These are phyloP conservation scores for Lepidurus packardi DNA, from an alignment of 1,140 invertebrate genomes.

Conservation along the genomic window DNA sequence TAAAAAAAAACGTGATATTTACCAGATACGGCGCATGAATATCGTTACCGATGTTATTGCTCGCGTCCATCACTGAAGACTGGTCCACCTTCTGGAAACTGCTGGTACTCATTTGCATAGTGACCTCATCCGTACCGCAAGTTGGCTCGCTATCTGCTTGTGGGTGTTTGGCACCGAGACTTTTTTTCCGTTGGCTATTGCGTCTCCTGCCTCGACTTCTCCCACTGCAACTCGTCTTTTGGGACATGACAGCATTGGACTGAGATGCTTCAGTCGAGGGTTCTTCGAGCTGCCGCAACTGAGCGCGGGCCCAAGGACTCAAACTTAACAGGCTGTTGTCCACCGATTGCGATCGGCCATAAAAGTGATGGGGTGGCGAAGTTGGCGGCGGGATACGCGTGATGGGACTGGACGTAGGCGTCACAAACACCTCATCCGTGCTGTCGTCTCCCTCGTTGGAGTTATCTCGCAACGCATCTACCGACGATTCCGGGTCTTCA, in stretches of 20 bases:
- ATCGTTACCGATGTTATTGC: neutral
- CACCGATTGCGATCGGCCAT: slow-evolving; percentile 16
- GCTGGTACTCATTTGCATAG: slow-evolving; percentile 4
- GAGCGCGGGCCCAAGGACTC: slow-evolving; percentile 30
- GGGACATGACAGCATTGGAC: neutral
- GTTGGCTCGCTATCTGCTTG: neutral
- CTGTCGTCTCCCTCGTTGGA: neutral
- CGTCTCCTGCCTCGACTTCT: neutral
- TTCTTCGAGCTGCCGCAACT: slow-evolving; percentile 16
- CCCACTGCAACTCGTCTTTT: neutral
- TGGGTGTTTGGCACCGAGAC: neutral
- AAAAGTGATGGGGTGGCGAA: neutral
- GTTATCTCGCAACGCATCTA: neutral
- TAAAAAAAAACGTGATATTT: neutral
- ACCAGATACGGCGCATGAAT: neutral
- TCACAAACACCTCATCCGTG: neutral
- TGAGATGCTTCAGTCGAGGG: neutral
- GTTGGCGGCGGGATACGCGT: neutral
- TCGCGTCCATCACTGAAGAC: neutral
- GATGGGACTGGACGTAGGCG: neutral
- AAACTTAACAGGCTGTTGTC: slow-evolving; percentile 29
- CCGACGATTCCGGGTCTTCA: neutral
- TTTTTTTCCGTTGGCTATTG: neutral
- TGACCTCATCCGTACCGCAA: neutral
- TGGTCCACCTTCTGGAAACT: neutral